Evolutionary conservation across 2,113 vertebrate genomes (phyloP).

Genomic region (Athene cunicularia): DNA sequence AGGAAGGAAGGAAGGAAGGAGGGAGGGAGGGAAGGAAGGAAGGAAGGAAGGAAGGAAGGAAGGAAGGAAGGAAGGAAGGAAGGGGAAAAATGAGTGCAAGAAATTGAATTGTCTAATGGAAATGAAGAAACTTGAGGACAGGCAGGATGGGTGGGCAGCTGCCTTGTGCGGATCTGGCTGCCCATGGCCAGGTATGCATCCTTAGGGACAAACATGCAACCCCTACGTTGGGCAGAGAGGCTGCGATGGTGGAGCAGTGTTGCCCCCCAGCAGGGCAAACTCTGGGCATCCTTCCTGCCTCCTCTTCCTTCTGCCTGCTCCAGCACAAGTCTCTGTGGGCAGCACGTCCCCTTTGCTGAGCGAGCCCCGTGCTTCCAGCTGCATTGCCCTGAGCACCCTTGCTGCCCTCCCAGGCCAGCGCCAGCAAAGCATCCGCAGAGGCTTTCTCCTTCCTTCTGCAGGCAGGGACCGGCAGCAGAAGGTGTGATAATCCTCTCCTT

Average conservation of each 20-base stretch:
- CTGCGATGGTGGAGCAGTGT: not conserved
- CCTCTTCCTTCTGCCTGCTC: not conserved
- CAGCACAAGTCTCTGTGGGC: not conserved
- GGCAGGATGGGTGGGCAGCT: not conserved
- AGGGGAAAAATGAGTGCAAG: not conserved
- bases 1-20: not conserved
- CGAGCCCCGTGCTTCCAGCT: rapidly evolving
- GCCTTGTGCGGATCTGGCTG: not conserved
- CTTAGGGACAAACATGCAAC: not conserved
- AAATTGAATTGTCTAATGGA: not conserved
- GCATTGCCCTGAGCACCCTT: not conserved
- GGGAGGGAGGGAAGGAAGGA: too few relatives aligned
- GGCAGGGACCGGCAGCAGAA: not conserved
- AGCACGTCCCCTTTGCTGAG: not conserved
- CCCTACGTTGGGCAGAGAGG: rapidly evolving
- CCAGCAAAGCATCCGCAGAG: not conserved
- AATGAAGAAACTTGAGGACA: not conserved
- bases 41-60: not conserved
- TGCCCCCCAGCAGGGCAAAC: not conserved
- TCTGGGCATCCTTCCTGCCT: not conserved
- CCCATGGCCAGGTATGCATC: not conserved
- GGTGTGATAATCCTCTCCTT: not conserved
- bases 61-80: not conserved
- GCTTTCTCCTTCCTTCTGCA: not conserved
- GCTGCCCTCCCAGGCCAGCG: not conserved